Evolutionary conservation across 2,113 vertebrate genomes (phyloP), one percentile per base, ranked within the genome.

Genomic region (Xerus inauris): DNA sequence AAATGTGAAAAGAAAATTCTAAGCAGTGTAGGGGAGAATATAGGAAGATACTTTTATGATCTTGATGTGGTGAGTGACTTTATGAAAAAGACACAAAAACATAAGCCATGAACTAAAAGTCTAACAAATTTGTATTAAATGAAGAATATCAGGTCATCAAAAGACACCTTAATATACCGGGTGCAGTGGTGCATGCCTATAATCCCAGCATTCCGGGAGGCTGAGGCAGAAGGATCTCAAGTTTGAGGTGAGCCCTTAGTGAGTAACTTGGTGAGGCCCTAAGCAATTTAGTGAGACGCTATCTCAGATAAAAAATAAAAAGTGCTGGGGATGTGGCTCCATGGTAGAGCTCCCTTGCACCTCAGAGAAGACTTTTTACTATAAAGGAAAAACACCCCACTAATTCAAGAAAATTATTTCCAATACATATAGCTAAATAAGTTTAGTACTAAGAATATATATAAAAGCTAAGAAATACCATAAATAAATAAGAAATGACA

Each of bases 371-470:
- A 51, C 51, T 51, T 51, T 51, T 51, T 14, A 51, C 51, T 13
- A 51, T 51, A 51, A 51, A 51, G 13, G 12, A 72, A 72, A 47
- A 84, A 59, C 76, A 28, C 5, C 5, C 32, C 19, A 65, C 22
- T 75, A 59, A 80, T 17, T 49, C 83, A 97, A 45, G 90, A 22
- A 85, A 65, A 3, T 85, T 83, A 86, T 64, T 89, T 72, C 51
- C 13, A 85, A 54, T 71, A 45, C 64, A 40, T 35, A 6, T 40
- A 64, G 40, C 16, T 75, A 32, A 71, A 75, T 75, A 92, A 40
- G 11, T 32, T 75, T 40, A 64, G 42, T 89, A 30, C 5, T 80
- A 10, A 69, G 28, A 38, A n/a, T 89, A 24, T 42, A 11, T 75
- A 45, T 51, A 12, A 51, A 51, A 51, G 4, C 16, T 51, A 88